Evolutionary conservation across 2,888 invertebrate genomes (phyloP), one percentile per base, ranked within the genome.

Genomic region (Phaonia tiefii): DNA sequence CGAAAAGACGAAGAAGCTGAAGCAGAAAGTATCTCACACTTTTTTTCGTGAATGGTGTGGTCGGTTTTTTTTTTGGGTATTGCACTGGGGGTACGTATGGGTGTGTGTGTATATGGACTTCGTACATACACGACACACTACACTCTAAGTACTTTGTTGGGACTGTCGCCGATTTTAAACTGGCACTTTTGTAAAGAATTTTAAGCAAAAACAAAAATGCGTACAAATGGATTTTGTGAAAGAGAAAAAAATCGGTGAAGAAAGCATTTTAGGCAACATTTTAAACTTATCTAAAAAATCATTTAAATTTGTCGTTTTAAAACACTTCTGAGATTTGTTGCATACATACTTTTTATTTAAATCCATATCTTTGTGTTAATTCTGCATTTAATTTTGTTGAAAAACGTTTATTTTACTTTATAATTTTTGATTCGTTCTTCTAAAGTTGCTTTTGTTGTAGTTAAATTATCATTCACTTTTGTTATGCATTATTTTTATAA

Each of bases 271-370:
- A n/a, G n/a, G n/a, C 31, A 31, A 31, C 8, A 31, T 5, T 31
- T 31, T 5, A 31, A 31, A 5, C 31, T 31, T 31, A 5, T 31
- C 31, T 31, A n/a, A n/a, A n/a, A n/a, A n/a, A n/a, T n/a, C n/a
- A n/a, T n/a, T n/a, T n/a, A n/a, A n/a, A n/a, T n/a, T n/a, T n/a
- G n/a, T n/a, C n/a, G n/a, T n/a, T n/a, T n/a, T n/a, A n/a, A n/a
- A n/a, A n/a, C n/a, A n/a, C n/a, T n/a, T n/a, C n/a, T n/a, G n/a
- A n/a, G 8, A 31, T 31, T 31, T 31, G 8, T 17, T 75, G 71
- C 71, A 74, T 81, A 81, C 81, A 71, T 78, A 78, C 74, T 67
- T 81, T 67, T 66, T 63, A 63, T 75, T 81, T 11, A 81, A 66
- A 72, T 78, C 67, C 75, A 75, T 78, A 72, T 39, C 31, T n/a